Percentiles rank a stretch among this genome's conserved stretches.
Evolutionary conservation across 2,113 vertebrate species (phyloP).

Genomic region (Agapornis roseicollis): DNA sequence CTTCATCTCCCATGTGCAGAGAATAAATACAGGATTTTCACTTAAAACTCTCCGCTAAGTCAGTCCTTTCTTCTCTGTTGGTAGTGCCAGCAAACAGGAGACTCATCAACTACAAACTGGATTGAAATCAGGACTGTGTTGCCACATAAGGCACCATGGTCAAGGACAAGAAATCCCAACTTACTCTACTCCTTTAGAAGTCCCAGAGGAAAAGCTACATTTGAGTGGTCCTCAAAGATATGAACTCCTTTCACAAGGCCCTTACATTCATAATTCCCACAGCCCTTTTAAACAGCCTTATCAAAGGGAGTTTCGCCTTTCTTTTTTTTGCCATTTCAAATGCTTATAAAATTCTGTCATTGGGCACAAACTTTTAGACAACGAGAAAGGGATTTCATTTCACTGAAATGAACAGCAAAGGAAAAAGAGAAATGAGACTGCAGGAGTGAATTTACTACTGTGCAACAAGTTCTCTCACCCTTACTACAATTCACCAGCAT

Average conservation of each 20-base stretch:
- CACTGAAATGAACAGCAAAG: neutral
- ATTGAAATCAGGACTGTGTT: neutral
- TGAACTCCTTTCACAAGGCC: neutral
- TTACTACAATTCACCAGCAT: too few species aligned
- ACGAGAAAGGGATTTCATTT: neutral
- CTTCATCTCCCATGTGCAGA: neutral
- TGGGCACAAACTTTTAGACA: neutral
- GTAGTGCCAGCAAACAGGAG: neutral
- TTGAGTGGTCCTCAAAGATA: neutral
- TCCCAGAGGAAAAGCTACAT: neutral
- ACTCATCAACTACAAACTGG: neutral
- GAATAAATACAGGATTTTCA: neutral
- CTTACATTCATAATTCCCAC: neutral
- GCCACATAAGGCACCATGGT: neutral
- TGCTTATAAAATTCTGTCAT: neutral
- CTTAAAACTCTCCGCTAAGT: neutral
- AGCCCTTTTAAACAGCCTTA: neutral
- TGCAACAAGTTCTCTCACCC: neutral
- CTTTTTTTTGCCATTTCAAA: neutral
- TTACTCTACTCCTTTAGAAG: neutral
- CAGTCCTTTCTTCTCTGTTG: neutral
- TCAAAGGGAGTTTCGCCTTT: neutral
- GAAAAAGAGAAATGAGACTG: neutral
- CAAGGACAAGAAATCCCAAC: neutral
- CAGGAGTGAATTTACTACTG: neutral